Evolutionary conservation across 2,113 vertebrate species (phyloP), one percentile per base, ranked within the genome.

Genomic region (Lamprotornis superbus): DNA sequence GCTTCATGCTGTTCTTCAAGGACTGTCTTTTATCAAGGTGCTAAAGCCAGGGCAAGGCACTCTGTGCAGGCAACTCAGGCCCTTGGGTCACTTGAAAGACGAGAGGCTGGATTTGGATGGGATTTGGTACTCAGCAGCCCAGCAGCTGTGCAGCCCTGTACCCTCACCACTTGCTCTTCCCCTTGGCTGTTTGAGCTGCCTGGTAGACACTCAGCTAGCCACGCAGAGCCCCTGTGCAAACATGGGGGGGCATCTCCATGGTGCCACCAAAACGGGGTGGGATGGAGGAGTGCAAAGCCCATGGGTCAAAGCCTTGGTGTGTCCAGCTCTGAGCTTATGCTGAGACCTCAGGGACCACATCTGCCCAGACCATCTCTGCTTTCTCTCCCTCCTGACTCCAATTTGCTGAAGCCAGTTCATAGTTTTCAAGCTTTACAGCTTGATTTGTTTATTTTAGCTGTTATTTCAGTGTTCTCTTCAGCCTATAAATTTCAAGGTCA

Each of bases 401-500:
- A n/a, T 79, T 61, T 91, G 64, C 64, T 83, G 71, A 92, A 95
- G 79, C 79, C 64, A 87, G 88, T 71, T 93, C 90, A 87, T 83
- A 67, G 76, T 53, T 96, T 89, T 94, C 91, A 87, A 90, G 94
- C 49, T 93, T 97, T 95, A 91, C 87, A 93, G 94, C 71, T 82
- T 92, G 86, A 87, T 94, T 83, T 96, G 94, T 97, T 97, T 97
- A 96, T 94, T 96, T 92, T 93, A 96, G 95, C 69, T 94, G 94
- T 86, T 94, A 89, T 94, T 95, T 94, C 84, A 91, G 81, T 59
- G 94, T 30, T 94, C 93, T 94, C 91, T 76, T 96, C 95, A 94
- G 96, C 82, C 96, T 95, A 94, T 97, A 96, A 97, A 97, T 97
- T 94, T 94, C 95, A 96, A 97, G 97, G 97, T 96, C 96, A 94